phyloP scores from a whole-genome alignment of 2,888 invertebrate genomes.

The Drosophila setosimentum region DNA sequence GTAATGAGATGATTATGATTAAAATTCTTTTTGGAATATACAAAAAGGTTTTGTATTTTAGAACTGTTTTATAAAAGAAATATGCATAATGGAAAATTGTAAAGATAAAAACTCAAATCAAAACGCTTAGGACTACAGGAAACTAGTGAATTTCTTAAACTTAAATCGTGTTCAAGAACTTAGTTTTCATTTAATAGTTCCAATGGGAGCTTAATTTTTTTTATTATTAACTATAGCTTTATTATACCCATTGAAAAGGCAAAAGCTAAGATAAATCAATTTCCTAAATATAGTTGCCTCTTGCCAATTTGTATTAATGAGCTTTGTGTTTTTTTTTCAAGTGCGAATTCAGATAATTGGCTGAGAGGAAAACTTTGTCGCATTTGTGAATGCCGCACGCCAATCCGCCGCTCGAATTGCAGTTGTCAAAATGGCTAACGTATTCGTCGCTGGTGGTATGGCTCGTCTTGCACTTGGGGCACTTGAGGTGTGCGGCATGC shows the following conservation, averaged over 20 bases:
- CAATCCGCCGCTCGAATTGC: constrained; percentile 14
- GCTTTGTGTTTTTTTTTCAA: constrained; percentile 53
- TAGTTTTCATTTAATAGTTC: not conserved
- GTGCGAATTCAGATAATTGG: constrained; percentile 41
- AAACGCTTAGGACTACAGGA: not conserved
- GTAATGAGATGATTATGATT: not conserved
- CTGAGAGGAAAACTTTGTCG: constrained; percentile 33
- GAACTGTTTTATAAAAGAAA: not conserved
- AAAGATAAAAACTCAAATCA: not conserved
- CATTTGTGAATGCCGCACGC: constrained; percentile 52
- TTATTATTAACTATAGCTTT: no score
- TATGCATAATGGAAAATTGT: not conserved
- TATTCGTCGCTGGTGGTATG: constrained; percentile 26
- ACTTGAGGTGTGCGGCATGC: constrained; percentile 38
- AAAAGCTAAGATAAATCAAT: not conserved
- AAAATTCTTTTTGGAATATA: not conserved
- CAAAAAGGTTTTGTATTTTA: not conserved
- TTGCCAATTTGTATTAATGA: not conserved
- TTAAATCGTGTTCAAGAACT: not conserved
- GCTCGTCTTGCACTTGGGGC: constrained; percentile 27
- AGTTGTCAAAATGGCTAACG: constrained; percentile 48
- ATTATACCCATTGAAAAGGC: not conserved
- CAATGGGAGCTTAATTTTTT: not conserved
- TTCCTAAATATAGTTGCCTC: not conserved
- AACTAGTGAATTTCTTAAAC: no score